Evolutionary conservation across 2,888 invertebrate genomes (phyloP).

Genomic region (Macrophya alboannulata): DNA sequence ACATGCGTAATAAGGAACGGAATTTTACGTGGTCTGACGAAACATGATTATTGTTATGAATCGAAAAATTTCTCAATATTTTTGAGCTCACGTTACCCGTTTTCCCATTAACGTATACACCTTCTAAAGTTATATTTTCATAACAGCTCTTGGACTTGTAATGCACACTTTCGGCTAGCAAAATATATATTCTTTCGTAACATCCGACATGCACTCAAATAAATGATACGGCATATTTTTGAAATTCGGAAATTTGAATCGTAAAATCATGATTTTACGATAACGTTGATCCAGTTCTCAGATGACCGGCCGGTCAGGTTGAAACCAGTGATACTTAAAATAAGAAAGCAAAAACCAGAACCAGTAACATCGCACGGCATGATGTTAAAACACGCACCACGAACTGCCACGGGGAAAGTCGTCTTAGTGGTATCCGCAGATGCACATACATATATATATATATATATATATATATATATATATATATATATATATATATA

Average conservation of each 20-base stretch:
- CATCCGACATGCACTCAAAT: background rate
- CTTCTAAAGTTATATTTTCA: conserved; percentile 21
- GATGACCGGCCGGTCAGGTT: background rate
- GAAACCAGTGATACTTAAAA: background rate
- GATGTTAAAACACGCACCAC: background rate
- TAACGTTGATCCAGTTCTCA: background rate
- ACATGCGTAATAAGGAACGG: background rate
- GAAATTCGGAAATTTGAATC: background rate
- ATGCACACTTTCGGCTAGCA: conserved; percentile 1
- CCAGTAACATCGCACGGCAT: conserved; percentile 6
- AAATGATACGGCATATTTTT: background rate
- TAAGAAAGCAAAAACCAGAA: conserved; percentile 11
- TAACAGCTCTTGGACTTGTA: conserved; percentile 15
- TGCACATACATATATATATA: background rate
- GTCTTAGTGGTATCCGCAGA: conserved; percentile 14
- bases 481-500: too few relatives aligned
- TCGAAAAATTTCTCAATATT: conserved; percentile 36
- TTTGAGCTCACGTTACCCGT: background rate
- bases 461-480: too few relatives aligned
- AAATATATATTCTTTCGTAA: conserved; percentile 1
- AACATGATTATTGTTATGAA: conserved; percentile 33
- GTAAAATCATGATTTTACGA: background rate
- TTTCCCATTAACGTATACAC: conserved; percentile 19
- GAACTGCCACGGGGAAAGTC: conserved; percentile 79
- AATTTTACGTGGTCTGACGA: conserved; percentile 33